Base-by-base conservation (phyloP, 2,888 invertebrate genomes). In the Achlya flavicornis region DNA sequence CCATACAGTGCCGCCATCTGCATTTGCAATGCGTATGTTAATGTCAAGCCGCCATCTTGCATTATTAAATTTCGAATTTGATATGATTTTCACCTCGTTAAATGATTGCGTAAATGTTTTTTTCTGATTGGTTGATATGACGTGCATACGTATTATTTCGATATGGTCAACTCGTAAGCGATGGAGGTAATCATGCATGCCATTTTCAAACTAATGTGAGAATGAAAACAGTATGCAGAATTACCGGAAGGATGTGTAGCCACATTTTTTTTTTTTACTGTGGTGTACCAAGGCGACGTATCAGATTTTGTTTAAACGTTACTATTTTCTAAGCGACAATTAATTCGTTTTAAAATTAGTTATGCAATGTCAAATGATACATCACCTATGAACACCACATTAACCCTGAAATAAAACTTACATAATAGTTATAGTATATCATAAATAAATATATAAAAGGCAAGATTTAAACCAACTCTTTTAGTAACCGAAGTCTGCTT, bases 1-100 rank as follows among this genome's bases (percentile, higher is more conserved):
- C 64, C 64, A 32, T 16, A 10, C 11, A 11, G 62, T 32, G 57
- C 58, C 74, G 65, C 70, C 76, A 75, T 75, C 78, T 80, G 78
- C 65, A 70, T 66, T 26, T 72, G 68, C 64, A 72, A 71, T 66
- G 69, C 60, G 26, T 33, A 71, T 48, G 53, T 53, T 53, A 53
- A 53, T 53, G 53, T 19, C 19, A 53, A 53, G 19, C 53, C 53
- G 53, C 53, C 53, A 53, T 53, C n/a, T 46, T 46, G 46, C 46
- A n/a, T 46, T 46, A n/a, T 46, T 46, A n/a, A 46, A n/a, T n/a
- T 53, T 53, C 4, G 19, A 19, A 53, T 53, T 53, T 53, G 53
- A 53, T 10, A 48, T 48, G 43, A 43, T 43, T 43, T 14, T 43
- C 14, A 7, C 14, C 16, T n/a, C 16, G 48, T 16, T 16, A 14